Conservation (phyloP, 2,888 invertebrate genomes). For the Platypus cylindrus region DNA sequence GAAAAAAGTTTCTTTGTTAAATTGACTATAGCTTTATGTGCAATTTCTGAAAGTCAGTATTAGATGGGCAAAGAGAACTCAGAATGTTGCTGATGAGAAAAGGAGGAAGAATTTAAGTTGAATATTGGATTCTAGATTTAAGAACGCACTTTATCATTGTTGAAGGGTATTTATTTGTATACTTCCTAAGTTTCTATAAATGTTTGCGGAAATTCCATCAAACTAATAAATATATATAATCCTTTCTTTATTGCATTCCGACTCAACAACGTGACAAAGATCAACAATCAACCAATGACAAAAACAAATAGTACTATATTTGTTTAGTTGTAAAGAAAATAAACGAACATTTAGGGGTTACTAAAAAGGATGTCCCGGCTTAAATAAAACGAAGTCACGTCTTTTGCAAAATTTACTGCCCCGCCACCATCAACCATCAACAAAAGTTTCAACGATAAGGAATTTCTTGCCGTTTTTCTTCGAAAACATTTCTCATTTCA, state of each 20-base stretch:
- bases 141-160: too few relatives aligned
- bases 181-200: too few relatives aligned
- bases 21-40: too few relatives aligned
- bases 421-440: constrained; percentile 14
- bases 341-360: constrained; percentile 17
- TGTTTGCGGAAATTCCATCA: too few relatives aligned
- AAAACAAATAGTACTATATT: constrained; percentile 17
- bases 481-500: constrained; percentile 12
- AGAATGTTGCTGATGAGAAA: too few relatives aligned
- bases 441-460: constrained; percentile 9
- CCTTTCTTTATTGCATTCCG: constrained; percentile 5
- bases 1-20: too few relatives aligned
- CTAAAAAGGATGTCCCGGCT: constrained; percentile 21
- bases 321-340: constrained; percentile 17
- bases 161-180: too few relatives aligned
- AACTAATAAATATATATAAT: too few relatives aligned
- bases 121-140: too few relatives aligned
- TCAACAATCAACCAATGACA: constrained; percentile 4
- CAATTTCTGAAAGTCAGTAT: too few relatives aligned
- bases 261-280: constrained; percentile 5
- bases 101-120: too few relatives aligned
- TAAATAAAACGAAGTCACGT: constrained; percentile 24
- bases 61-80: too few relatives aligned
- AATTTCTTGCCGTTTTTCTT: constrained; percentile 12
- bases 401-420: constrained; percentile 21